Percentiles rank a stretch among this genome's conserved stretches.
phyloP scores from a whole-genome alignment of 2,797 vertebrate genomes.

The Otolemur crassicaudatus region DNA sequence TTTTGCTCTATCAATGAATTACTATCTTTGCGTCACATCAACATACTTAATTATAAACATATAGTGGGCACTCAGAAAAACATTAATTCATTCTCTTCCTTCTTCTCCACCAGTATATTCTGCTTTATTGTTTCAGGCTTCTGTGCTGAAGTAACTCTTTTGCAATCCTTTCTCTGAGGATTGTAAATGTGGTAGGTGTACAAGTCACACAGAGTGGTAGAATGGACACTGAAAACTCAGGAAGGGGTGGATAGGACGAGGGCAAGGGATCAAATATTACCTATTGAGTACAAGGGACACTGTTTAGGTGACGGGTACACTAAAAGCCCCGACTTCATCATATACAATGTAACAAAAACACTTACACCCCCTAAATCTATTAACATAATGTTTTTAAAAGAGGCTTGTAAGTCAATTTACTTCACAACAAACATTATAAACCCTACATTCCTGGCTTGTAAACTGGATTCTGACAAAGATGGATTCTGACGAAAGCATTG shows the following conservation, averaged over 20 bases:
- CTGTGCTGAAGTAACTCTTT: neutral
- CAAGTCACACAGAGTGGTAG: neutral
- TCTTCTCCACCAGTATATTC: neutral
- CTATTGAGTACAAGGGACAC: neutral
- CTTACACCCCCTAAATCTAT: neutral
- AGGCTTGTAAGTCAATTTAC: neutral
- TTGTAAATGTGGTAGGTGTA: neutral
- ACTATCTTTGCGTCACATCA: neutral
- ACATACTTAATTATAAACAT: neutral
- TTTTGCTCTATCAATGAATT: neutral
- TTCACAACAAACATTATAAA: constrained; percentile 16
- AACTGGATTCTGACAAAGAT: neutral
- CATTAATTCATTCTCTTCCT: neutral
- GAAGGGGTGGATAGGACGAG: neutral
- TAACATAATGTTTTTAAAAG: neutral
- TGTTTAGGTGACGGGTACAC: neutral
- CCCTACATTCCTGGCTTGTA: neutral
- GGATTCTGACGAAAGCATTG: neutral
- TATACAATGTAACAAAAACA: neutral
- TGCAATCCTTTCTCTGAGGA: neutral
- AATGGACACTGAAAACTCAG: neutral
- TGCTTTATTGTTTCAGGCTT: neutral
- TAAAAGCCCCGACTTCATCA: neutral
- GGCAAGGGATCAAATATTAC: neutral
- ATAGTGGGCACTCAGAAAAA: neutral